Percentiles rank a stretch among this genome's conserved stretches.
phyloP scores from a whole-genome alignment of 2,113 vertebrate species.

The Burhinus bistriatus region DNA sequence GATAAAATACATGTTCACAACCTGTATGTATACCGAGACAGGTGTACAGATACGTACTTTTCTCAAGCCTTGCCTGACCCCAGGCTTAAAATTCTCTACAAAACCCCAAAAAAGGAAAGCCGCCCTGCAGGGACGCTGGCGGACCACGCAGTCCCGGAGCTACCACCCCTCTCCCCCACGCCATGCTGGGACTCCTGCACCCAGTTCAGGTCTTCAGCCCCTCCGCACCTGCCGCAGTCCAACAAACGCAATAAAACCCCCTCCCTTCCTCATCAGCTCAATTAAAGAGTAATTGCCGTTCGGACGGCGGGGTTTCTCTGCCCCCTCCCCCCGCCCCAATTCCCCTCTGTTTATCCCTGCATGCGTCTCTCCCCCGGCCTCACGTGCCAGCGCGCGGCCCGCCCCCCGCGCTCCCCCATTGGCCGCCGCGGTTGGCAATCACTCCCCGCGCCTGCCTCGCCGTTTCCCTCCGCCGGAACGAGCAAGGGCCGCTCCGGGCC shows the following conservation, averaged over 20 bases:
- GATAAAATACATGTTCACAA: background rate
- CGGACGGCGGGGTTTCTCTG: background rate
- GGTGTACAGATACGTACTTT: background rate
- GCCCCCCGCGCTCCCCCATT: background rate
- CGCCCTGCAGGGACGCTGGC: accelerated
- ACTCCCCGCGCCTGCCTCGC: background rate
- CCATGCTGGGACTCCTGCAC: background rate
- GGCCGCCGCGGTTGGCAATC: background rate
- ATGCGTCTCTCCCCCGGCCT: background rate
- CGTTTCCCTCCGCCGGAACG: background rate
- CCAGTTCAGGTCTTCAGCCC: too few species aligned
- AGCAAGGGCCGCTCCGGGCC: background rate
- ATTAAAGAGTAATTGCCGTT: accelerated
- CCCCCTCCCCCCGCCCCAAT: background rate
- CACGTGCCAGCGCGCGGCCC: background rate
- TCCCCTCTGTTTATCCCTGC: slow-evolving; percentile 44
- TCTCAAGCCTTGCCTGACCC: background rate
- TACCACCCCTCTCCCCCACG: background rate
- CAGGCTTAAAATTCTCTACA: background rate
- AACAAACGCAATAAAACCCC: too few species aligned
- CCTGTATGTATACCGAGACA: accelerated
- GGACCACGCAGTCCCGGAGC: accelerated
- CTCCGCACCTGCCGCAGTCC: background rate
- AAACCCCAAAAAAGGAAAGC: background rate
- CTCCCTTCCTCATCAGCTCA: background rate